Percentiles rank a stretch among this genome's conserved stretches.
Evolutionary conservation across 2,888 invertebrate genomes (phyloP).

Genomic region (Drosophila pseudotakahashii): DNA sequence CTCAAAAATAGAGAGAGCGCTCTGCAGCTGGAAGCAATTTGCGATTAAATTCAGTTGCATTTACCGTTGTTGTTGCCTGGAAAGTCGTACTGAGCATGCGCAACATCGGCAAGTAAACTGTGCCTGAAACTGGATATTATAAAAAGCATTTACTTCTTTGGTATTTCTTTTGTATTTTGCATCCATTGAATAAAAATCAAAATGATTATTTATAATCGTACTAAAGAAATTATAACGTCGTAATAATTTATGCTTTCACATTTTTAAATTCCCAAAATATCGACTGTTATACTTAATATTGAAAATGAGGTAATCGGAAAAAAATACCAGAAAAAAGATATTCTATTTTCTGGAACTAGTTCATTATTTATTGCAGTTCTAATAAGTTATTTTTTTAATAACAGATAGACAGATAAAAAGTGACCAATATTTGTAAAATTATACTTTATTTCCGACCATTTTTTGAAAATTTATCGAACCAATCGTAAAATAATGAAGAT

Average conservation of each 20-base stretch:
- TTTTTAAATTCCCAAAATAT: not conserved
- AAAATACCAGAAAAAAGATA: not conserved
- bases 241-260: not conserved
- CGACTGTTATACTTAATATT: too few relatives aligned
- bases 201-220: not conserved
- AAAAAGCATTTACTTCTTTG: not conserved
- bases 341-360: not conserved
- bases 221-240: not conserved
- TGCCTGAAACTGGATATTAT: not conserved
- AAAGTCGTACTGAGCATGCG: slow-evolving; percentile 29
- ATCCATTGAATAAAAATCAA: not conserved
- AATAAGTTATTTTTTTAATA: too few relatives aligned
- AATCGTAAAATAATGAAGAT: not conserved
- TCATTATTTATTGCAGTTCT: not conserved
- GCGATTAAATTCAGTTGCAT: slow-evolving; percentile 1
- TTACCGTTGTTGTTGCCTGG: slow-evolving; percentile 39
- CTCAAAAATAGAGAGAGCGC: not conserved
- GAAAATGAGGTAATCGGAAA: not conserved
- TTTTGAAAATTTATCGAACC: not conserved
- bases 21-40: slow-evolving; percentile 40
- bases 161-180: not conserved
- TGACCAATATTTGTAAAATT: too few relatives aligned
- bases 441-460: too few relatives aligned
- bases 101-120: slow-evolving; percentile 4
- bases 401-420: too few relatives aligned